Evolutionary conservation across 2,113 vertebrate genomes (phyloP).

Genomic region (Bombycilla garrulus): DNA sequence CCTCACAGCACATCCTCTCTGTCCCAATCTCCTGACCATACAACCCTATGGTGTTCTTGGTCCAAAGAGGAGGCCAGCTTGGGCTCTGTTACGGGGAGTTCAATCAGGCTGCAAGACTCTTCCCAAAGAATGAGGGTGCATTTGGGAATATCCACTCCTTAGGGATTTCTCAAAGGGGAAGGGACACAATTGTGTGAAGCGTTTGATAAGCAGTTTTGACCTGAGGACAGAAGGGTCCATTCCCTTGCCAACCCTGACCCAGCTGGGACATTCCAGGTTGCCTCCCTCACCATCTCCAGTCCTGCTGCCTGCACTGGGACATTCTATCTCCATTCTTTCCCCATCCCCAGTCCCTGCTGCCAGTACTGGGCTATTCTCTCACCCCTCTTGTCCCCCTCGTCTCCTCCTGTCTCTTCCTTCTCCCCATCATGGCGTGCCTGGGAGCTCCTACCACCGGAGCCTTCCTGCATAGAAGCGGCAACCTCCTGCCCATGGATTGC

Average conservation of each 20-base stretch:
- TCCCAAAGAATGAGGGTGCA: not conserved
- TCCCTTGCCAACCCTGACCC: not conserved
- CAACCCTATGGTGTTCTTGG: fast-evolving
- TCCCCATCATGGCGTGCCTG: not conserved
- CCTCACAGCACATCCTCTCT: not conserved
- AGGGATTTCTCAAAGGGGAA: not conserved
- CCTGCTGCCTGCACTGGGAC: not conserved
- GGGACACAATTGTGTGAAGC: not conserved
- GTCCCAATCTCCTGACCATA: not conserved
- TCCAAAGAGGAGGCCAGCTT: not conserved
- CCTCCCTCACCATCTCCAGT: not conserved
- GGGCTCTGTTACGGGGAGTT: not conserved
- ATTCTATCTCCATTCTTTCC: not conserved
- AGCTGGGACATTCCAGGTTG: not conserved
- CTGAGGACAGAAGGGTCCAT: not conserved
- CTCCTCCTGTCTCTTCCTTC: not conserved
- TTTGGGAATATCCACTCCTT: not conserved
- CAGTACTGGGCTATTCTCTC: not conserved
- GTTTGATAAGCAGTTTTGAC: not conserved
- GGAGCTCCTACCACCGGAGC: not conserved
- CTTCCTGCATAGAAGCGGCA: not conserved
- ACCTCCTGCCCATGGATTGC: not conserved
- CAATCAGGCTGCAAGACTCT: not conserved
- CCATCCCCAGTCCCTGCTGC: not conserved
- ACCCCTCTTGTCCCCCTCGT: fast-evolving